A percentile compares a stretch with the other conserved stretches of the same genome.
These are phyloP conservation scores for Callospermophilus lateralis DNA, from an alignment of 2,113 vertebrate species.

Conservation along the genomic window DNA sequence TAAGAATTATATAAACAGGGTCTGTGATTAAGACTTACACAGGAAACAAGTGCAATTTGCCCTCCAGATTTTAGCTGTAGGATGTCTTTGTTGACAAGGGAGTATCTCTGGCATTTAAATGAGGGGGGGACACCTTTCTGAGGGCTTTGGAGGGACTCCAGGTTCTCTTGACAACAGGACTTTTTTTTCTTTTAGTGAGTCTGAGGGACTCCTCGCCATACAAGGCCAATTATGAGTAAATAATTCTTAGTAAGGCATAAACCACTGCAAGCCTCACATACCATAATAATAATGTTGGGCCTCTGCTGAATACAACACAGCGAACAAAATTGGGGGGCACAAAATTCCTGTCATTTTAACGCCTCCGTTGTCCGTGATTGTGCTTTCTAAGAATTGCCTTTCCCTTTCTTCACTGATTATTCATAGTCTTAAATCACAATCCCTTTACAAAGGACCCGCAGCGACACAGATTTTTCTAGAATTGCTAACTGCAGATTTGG, in stretches of 20 bases:
- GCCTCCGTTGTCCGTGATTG: not conserved
- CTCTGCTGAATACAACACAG: not conserved
- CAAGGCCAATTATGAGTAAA: conserved; percentile 48
- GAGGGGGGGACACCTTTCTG: conserved; percentile 45
- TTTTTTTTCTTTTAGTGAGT: not conserved
- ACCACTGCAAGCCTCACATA: conserved; percentile 29
- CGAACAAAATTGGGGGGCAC: not conserved
- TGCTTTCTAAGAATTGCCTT: conserved; percentile 42
- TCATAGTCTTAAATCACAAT: conserved; percentile 34
- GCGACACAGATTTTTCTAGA: conserved; percentile 27
- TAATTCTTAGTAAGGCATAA: conserved; percentile 59
- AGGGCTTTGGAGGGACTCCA: conserved; percentile 56
- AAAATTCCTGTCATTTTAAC: conserved; percentile 57
- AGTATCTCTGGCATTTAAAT: conserved; percentile 59
- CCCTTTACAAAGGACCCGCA: not conserved
- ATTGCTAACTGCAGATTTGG: not conserved
- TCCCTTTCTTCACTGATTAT: conserved; percentile 33
- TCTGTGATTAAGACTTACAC: conserved; percentile 56
- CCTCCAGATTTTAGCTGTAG: not conserved
- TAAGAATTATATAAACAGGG: conserved; percentile 42
- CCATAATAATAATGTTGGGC: not conserved
- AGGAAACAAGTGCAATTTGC: conserved; percentile 35
- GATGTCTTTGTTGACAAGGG: conserved; percentile 61
- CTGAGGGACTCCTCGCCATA: conserved; percentile 45
- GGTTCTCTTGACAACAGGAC: conserved; percentile 30